phyloP scores from a whole-genome alignment of 2,888 invertebrate species.

The Lomographa bimaculata region DNA sequence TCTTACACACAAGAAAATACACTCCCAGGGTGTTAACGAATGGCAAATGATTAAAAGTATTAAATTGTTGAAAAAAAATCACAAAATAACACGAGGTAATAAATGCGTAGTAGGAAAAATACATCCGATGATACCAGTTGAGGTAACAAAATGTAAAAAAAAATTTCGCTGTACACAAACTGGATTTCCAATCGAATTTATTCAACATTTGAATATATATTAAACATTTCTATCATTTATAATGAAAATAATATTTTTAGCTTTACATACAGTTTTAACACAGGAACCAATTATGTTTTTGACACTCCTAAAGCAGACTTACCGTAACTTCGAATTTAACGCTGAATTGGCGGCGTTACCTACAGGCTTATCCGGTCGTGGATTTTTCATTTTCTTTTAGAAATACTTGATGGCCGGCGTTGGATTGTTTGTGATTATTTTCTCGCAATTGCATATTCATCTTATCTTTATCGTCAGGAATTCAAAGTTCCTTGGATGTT shows the following conservation, averaged over 20 bases:
- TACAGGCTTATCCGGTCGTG: slow-evolving; percentile 57
- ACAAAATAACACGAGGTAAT: too few relatives aligned
- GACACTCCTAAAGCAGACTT: slow-evolving; percentile 76
- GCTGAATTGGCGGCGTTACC: slow-evolving; percentile 64
- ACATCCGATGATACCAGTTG: not conserved
- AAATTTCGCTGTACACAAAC: slow-evolving; percentile 12
- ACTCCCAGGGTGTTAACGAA: too few relatives aligned
- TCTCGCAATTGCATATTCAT: too few relatives aligned
- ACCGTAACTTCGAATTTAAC: slow-evolving; percentile 59
- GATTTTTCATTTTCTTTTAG: slow-evolving; percentile 53
- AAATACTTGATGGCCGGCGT: too few relatives aligned
- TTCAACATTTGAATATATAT: too few relatives aligned
- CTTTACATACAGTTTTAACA: slow-evolving; percentile 46
- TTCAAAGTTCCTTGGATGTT: too few relatives aligned
- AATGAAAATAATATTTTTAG: slow-evolving; percentile 30
- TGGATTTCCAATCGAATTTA: slow-evolving; percentile 22
- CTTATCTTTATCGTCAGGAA: too few relatives aligned
- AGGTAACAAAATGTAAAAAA: slow-evolving; percentile 12
- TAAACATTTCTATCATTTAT: too few relatives aligned
- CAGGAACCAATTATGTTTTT: slow-evolving; percentile 60
- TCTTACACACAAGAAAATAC: slow-evolving; percentile 12
- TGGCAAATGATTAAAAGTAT: too few relatives aligned
- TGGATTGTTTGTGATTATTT: too few relatives aligned
- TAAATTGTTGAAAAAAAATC: too few relatives aligned
- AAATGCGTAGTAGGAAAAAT: too few relatives aligned